phyloP scores from a whole-genome alignment of 2,113 vertebrate genomes.

The Oreochromis spilurus region DNA sequence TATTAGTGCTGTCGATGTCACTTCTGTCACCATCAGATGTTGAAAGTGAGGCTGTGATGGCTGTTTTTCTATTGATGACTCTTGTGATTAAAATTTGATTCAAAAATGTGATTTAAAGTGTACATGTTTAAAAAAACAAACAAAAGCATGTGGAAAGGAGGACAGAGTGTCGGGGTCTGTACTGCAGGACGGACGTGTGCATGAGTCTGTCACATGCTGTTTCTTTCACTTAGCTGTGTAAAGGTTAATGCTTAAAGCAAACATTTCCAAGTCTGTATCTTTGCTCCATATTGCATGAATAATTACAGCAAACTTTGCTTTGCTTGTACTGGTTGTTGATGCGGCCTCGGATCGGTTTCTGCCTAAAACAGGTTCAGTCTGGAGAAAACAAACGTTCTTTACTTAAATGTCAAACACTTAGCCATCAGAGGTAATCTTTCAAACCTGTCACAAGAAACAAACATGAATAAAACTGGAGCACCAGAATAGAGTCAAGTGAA shows the following conservation, averaged over 20 bases:
- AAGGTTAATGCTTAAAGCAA: neutral
- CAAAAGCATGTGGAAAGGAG: neutral
- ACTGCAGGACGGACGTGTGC: neutral
- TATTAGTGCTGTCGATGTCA: neutral
- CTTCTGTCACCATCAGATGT: neutral
- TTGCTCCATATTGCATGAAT: neutral
- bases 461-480: neutral
- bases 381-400: neutral
- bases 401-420: neutral
- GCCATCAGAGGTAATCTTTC: neutral
- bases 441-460: neutral
- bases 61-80: neutral
- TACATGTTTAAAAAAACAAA: neutral
- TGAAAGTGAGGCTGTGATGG: neutral
- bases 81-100: neutral
- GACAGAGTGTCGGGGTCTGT: neutral
- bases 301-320: neutral
- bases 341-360: neutral
- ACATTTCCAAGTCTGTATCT: neutral
- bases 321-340: neutral
- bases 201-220: neutral
- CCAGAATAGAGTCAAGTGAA: neutral
- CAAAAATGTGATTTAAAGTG: neutral
- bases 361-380: neutral
- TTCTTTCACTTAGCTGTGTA: neutral